Evolutionary conservation across 2,888 invertebrate genomes (phyloP).

Genomic region (Caenorhabditis sp.): DNA sequence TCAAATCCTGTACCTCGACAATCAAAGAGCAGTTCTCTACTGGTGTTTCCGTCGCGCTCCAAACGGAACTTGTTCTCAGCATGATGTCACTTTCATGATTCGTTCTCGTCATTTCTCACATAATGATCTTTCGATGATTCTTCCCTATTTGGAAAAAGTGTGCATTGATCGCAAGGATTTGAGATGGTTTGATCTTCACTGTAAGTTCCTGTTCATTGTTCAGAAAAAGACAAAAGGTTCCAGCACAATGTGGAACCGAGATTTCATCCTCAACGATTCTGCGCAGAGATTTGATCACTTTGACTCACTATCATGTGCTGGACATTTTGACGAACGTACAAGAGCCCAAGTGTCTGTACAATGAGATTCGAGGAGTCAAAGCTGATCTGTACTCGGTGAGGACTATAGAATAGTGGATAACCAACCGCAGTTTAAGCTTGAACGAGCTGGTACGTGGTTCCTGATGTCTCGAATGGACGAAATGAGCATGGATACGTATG

Average conservation of each 20-base stretch:
- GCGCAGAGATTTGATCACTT: slow-evolving; percentile 72
- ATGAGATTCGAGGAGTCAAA: slow-evolving; percentile 69
- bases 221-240: slow-evolving; percentile 5
- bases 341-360: slow-evolving; percentile 72
- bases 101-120: slow-evolving; percentile 72
- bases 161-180: slow-evolving; percentile 70
- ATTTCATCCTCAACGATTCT: slow-evolving; percentile 70
- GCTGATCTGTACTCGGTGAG: slow-evolving; percentile 70
- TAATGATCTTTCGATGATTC: slow-evolving; percentile 74
- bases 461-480: slow-evolving; percentile 75
- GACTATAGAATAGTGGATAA: not conserved
- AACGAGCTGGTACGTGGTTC: slow-evolving; percentile 75
- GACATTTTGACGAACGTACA: slow-evolving; percentile 77
- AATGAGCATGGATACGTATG: slow-evolving; percentile 75
- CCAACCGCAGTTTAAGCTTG: slow-evolving; percentile 60
- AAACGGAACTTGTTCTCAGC: slow-evolving; percentile 70
- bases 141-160: slow-evolving; percentile 72
- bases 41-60: slow-evolving; percentile 68
- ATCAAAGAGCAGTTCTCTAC: slow-evolving; percentile 74
- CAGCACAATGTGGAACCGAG: slow-evolving; percentile 74
- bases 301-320: slow-evolving; percentile 75
- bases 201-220: slow-evolving; percentile 43
- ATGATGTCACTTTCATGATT: slow-evolving; percentile 72
- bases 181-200: slow-evolving; percentile 77
- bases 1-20: slow-evolving; percentile 75